Conservation (phyloP, 2,888 invertebrate genomes). For the Ptychoptera contaminata region DNA sequence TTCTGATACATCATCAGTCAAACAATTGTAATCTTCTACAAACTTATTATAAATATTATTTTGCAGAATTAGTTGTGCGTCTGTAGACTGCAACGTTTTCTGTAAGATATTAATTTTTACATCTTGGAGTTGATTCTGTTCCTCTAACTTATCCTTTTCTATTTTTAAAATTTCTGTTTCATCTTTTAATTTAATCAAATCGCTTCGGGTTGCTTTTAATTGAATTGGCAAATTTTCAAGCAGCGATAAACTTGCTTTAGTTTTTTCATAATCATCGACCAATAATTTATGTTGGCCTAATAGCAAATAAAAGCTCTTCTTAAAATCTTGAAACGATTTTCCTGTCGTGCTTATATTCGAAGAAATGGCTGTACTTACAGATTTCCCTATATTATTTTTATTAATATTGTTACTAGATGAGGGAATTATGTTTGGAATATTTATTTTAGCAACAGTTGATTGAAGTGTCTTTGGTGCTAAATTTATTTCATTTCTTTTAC, state of each 20-base stretch:
- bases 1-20: constrained; percentile 17
- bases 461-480: constrained; percentile 22
- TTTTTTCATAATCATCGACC: constrained; percentile 35
- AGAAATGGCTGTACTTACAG: constrained; percentile 15
- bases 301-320: constrained; percentile 45
- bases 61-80: constrained; percentile 19
- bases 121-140: constrained; percentile 19
- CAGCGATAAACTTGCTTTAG: constrained; percentile 33
- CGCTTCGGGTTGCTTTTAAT: constrained; percentile 31
- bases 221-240: constrained; percentile 36
- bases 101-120: constrained; percentile 22
- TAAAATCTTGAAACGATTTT: constrained; percentile 46
- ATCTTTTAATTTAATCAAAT: constrained; percentile 20
- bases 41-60: constrained; percentile 14
- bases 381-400: too few relatives aligned
- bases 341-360: constrained; percentile 32
- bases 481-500: constrained; percentile 20
- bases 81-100: constrained; percentile 18
- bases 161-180: constrained; percentile 17
- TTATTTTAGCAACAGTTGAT: constrained; percentile 9
- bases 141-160: constrained; percentile 19
- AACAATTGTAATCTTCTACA: constrained; percentile 13
- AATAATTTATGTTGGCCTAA: constrained; percentile 40
- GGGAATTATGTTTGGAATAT: not conserved
- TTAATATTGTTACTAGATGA: not conserved